phyloP scores from a whole-genome alignment of 2,797 vertebrate species.

The Cyprinella venusta region DNA sequence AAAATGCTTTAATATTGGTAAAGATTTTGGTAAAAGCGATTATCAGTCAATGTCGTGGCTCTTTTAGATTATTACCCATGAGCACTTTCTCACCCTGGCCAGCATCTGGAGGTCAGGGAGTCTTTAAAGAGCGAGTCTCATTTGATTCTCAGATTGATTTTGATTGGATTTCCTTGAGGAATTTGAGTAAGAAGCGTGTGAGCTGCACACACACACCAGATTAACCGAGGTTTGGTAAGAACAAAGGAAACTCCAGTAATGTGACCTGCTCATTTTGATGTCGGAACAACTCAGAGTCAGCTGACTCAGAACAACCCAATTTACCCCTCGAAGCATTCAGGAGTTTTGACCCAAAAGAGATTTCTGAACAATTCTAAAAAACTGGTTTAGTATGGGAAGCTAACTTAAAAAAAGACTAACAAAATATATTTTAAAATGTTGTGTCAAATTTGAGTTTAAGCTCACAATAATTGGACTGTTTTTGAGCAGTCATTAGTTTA shows the following conservation, averaged over 20 bases:
- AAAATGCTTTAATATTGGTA: no score
- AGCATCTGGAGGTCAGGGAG: neutral
- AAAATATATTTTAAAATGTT: no score
- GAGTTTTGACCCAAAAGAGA: neutral
- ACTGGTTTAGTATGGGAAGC: neutral
- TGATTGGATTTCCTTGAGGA: conserved; percentile 7
- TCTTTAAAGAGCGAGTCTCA: conserved; percentile 21
- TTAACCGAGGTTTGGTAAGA: conserved; percentile 51
- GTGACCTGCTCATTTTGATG: conserved; percentile 35
- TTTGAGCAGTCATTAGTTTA: no score
- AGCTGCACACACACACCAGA: conserved; percentile 35
- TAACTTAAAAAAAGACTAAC: neutral
- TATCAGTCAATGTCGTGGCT: neutral
- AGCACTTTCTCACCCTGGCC: conserved; percentile 5
- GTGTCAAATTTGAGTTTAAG: no score
- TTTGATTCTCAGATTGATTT: conserved; percentile 26
- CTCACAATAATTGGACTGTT: neutral
- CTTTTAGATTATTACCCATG: neutral
- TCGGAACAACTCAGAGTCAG: conserved; percentile 14
- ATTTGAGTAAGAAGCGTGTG: neutral
- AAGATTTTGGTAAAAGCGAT: no score
- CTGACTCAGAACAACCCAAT: neutral
- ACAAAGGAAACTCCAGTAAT: conserved; percentile 22
- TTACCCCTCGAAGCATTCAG: neutral
- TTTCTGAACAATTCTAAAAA: neutral